Evolutionary conservation across 2,113 vertebrate species (phyloP), one percentile per base, ranked within the genome.

Genomic region (Apeltes quadracus): DNA sequence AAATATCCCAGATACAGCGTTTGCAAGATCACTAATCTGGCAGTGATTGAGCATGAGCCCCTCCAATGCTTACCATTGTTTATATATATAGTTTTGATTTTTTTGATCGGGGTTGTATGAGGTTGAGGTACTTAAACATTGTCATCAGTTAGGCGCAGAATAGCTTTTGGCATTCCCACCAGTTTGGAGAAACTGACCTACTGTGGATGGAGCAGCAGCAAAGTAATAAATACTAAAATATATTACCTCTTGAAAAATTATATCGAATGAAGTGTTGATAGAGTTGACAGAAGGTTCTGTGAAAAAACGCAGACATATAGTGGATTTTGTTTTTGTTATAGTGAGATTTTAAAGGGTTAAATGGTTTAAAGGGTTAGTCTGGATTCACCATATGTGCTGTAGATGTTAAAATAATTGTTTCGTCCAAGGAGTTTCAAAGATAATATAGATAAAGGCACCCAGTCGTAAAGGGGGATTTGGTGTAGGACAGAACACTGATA

Each of bases 1-100:
- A 53, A 87, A 84, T 76, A 87, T 72, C 8, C 59, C 39, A 83
- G 65, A 83, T 81, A 80, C 72, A 84, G 75, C 57, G 71, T 79
- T 54, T 84, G 27, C 18, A 15, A 36, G 61, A 12, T 25, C 12
- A 46, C 44, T 85, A 78, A 87, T 80, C 82, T 61, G 51, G 64
- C 58, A 70, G 38, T 59, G 75, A 82, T 73, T 79, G 85, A 54
- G 79, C 79, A 61, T 62, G 27, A 59, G 36, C 51, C 72, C 16
- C 25, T 34, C 32, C 61, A 50, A 59, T 75, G 63, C 68, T 65
- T 48, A 18, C 70, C 27, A 55, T 22, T 6, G 9, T 73, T 81
- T 80, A 51, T 13, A 51, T 0, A 12, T 3, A 48, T 48, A 48
- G 44, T 48, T n/a, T 9, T 3, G 18, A 48, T 46, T 46, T 46